Percentiles rank a stretch among this genome's conserved stretches.
Conservation (phyloP, 1,140 invertebrate species). For the Eupeodes corollae region DNA sequence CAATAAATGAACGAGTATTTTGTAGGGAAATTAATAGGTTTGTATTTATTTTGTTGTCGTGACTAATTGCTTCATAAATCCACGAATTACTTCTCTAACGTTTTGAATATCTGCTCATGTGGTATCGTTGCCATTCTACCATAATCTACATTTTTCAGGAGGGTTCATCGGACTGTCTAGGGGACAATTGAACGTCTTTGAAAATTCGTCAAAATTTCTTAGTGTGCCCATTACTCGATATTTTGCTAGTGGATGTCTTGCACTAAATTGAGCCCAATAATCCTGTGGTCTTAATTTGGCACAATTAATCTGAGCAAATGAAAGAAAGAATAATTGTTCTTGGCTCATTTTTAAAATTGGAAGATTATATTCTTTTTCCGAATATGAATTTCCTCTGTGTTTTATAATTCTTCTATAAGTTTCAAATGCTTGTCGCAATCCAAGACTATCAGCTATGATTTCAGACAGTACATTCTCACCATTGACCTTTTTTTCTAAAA, state of each 20-base stretch:
- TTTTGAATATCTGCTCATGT: too few species aligned
- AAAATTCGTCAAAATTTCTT: conserved; percentile 53
- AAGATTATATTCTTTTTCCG: conserved; percentile 40
- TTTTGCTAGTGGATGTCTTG: too few species aligned
- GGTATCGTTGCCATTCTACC: too few species aligned
- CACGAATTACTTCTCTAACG: too few species aligned
- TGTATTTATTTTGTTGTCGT: too few species aligned
- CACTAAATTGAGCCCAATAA: too few species aligned
- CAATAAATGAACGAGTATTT: too few species aligned
- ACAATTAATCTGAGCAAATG: conserved; percentile 61
- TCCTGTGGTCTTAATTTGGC: too few species aligned
- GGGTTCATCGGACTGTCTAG: conserved; percentile 49
- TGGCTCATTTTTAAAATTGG: conserved; percentile 75
- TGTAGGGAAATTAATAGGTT: too few species aligned
- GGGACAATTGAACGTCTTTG: conserved; percentile 50
- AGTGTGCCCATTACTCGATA: conserved; percentile 54
- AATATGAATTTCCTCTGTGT: conserved; percentile 41
- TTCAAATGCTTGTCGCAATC: conserved; percentile 74
- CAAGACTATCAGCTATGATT: conserved; percentile 74
- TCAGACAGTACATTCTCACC: conserved; percentile 52
- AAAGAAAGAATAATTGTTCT: conserved; percentile 80
- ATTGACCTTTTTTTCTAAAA: conserved; percentile 44
- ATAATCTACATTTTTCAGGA: conserved; percentile 34
- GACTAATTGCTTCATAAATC: too few species aligned
- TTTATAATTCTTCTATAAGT: conserved; percentile 51